phyloP scores from a whole-genome alignment of 2,797 vertebrate species.

The Phalanger gymnotis region DNA sequence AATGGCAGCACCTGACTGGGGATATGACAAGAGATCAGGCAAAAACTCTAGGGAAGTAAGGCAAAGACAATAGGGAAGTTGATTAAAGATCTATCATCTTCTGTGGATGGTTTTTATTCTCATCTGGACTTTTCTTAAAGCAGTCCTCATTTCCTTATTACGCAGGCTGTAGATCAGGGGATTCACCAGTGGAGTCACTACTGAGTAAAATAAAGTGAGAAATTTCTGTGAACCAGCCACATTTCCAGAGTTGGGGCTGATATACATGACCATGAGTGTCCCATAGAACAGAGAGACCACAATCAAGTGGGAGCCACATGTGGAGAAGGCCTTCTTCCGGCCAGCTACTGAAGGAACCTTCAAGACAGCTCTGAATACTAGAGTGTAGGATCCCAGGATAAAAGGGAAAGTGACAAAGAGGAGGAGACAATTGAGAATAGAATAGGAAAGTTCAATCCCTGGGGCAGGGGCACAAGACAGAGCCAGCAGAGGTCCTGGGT shows the following conservation, averaged over 20 bases:
- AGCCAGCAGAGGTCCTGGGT: conserved; percentile 60
- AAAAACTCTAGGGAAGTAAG: neutral
- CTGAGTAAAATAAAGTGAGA: conserved; percentile 60
- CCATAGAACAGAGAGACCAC: conserved; percentile 58
- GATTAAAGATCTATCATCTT: neutral
- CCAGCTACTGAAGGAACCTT: conserved; percentile 7
- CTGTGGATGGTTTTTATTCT: conserved; percentile 10
- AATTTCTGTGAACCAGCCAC: conserved; percentile 47
- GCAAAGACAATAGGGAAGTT: too few relatives aligned
- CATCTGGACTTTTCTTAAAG: conserved; percentile 54
- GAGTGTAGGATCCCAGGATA: conserved; percentile 43
- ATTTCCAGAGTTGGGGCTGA: conserved; percentile 54
- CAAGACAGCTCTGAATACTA: conserved; percentile 59
- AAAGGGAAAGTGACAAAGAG: conserved; percentile 57
- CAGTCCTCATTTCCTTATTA: conserved; percentile 62
- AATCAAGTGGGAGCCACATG: conserved; percentile 56
- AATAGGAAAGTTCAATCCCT: conserved; percentile 50
- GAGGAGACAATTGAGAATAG: conserved; percentile 53
- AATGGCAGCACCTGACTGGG: neutral
- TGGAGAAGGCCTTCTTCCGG: conserved; percentile 48
- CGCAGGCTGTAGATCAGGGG: conserved; percentile 59
- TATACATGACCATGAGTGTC: conserved; percentile 55
- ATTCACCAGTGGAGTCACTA: conserved; percentile 61
- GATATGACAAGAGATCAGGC: neutral
- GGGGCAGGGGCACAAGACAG: conserved; percentile 54